Base-by-base conservation (phyloP, 2,888 invertebrate species). In the Ashinkailepas kermadecensis region DNA sequence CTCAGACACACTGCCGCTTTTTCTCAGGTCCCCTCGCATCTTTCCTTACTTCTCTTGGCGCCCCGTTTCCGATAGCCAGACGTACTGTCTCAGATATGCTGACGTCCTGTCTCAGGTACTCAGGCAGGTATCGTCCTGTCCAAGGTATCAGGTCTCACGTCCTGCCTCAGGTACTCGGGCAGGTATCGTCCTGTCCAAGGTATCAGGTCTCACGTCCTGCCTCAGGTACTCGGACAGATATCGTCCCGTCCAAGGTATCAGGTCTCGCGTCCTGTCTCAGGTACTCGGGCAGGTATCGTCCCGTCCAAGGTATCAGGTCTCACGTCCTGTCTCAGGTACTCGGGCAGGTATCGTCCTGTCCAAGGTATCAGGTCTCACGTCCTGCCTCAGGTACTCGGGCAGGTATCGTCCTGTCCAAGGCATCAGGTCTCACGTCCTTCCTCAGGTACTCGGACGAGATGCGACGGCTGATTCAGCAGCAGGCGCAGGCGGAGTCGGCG, bases 381-480 rank as follows among this genome's bases (percentile, higher is more conserved):
- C 39, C 12, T 54, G 70, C 15, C 8, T 11, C 74, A 74, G 74
- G 74, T 74, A 74, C 56, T 74, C 74, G 0, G 74, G 56, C 56
- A 56, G n/a, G 74, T 4, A 39, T 39, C 39, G 39, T 39, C 39
- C 39, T 39, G 39, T 39, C 39, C 39, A 39, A 39, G 39, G 39
- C 62, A 8, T 64, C 21, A 21, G 25, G 25, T 67, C 25, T 25
- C 2, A 6, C 39, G 15, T 15, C 39, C 12, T 18, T 39, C 15
- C 8, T 11, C 74, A 74, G 74, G 74, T 74, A 74, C 56, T 74
- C 74, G 0, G 74, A 74, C 56, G 74, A 74, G 74, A 74, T 74
- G 21, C 74, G 74, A 10, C 74, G 74, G 18, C 74, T 74, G 74
- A 74, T 74, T 12, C 54, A 74, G 21, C 74, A 74, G 56, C 74